phyloP scores from a whole-genome alignment of 2,888 invertebrate genomes.

The Chymomyza amoena region DNA sequence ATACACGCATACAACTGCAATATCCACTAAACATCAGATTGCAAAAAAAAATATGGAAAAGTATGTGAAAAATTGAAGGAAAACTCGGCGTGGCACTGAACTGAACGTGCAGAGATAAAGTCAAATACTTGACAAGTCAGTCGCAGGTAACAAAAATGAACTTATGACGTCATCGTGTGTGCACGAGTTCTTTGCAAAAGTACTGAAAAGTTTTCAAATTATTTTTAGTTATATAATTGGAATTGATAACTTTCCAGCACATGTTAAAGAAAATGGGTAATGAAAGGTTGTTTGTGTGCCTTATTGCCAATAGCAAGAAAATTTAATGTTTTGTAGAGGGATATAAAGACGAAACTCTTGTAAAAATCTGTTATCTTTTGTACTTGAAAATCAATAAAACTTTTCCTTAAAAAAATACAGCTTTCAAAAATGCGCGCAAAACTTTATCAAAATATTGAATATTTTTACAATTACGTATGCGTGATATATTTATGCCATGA shows the following conservation, averaged over 20 bases:
- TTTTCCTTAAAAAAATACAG: constrained; percentile 47
- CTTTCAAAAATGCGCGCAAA: neutral
- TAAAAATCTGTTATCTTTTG: constrained; percentile 71
- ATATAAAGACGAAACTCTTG: constrained; percentile 60
- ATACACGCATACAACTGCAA: neutral
- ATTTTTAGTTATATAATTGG: constrained; percentile 71
- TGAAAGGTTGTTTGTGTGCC: constrained; percentile 34
- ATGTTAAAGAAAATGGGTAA: neutral
- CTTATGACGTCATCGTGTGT: constrained; percentile 60
- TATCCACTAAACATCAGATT: neutral
- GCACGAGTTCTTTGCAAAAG: constrained; percentile 59
- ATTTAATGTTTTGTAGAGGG: constrained; percentile 64
- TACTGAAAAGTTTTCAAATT: constrained; percentile 69
- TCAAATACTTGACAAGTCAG: constrained; percentile 72
- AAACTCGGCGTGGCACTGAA: constrained; percentile 29
- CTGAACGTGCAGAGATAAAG: constrained; percentile 62
- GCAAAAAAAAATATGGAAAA: neutral
- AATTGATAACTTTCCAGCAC: constrained; percentile 58
- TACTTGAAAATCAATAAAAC: constrained; percentile 72
- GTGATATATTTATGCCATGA: too few species aligned
- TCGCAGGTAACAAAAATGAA: constrained; percentile 71
- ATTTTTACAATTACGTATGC: too few species aligned
- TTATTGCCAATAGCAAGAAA: constrained; percentile 73
- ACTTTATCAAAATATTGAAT: too few species aligned
- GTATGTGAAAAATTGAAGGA: constrained; percentile 3